A percentile compares a stretch with the other conserved stretches of the same genome.
Evolutionary conservation across 2,888 invertebrate genomes (phyloP).

Genomic region (Cantharis lateralis): DNA sequence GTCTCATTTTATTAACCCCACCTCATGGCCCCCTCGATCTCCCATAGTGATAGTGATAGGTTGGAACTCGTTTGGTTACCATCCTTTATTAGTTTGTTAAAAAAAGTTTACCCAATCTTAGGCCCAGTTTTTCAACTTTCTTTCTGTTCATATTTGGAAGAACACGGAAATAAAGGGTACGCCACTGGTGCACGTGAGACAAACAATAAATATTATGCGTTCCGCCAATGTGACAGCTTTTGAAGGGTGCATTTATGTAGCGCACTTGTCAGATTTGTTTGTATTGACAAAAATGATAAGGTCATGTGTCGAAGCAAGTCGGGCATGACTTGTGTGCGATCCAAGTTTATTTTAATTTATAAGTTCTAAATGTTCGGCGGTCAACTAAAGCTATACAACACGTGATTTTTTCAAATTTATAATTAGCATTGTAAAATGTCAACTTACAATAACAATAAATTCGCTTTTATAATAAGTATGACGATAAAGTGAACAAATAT

Average conservation of each 20-base stretch:
- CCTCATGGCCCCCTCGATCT: background rate
- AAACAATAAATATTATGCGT: background rate
- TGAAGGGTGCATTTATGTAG: background rate
- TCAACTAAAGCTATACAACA: slow-evolving; percentile 5
- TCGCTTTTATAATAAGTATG: background rate
- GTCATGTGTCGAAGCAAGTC: slow-evolving; percentile 3
- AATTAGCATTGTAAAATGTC: background rate
- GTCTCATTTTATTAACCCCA: background rate
- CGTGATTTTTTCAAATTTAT: slow-evolving; percentile 8
- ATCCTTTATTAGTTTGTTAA: too few species aligned
- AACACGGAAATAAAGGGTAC: background rate
- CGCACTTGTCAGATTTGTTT: slow-evolving; percentile 10
- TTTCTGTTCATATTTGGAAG: background rate
- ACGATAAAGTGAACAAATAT: background rate
- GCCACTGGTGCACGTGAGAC: background rate
- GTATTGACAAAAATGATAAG: slow-evolving; percentile 22
- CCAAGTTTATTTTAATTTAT: slow-evolving; percentile 9
- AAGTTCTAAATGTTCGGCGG: background rate
- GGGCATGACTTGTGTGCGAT: slow-evolving; percentile 7
- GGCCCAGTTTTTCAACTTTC: too few species aligned
- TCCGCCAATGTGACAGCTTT: background rate
- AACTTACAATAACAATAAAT: background rate
- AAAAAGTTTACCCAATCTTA: too few species aligned
- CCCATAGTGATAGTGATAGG: too few species aligned
- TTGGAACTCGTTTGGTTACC: too few species aligned